phyloP scores from a whole-genome alignment of 2,888 invertebrate genomes.

The Drosophila percnosoma region DNA sequence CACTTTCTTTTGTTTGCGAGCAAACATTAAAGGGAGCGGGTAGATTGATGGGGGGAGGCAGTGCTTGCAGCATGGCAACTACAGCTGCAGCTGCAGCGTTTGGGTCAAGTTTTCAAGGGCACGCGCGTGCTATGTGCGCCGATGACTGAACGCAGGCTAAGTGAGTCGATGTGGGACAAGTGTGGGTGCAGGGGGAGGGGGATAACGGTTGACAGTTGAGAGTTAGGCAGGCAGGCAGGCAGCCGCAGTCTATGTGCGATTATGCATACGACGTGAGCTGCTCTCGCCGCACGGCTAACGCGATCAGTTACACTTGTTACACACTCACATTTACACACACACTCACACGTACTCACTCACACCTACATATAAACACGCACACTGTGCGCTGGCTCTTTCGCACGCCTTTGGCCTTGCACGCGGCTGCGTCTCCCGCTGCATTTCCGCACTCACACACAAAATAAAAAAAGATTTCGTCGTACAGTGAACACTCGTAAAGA shows the following conservation, averaged over 20 bases:
- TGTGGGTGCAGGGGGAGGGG: neutral
- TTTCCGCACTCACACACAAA: slow-evolving; percentile 65
- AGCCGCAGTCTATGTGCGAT: slow-evolving; percentile 26
- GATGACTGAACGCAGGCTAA: slow-evolving; percentile 11
- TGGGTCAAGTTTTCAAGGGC: slow-evolving; percentile 79
- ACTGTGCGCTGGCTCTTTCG: slow-evolving; percentile 51
- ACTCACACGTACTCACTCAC: neutral
- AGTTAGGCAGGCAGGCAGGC: neutral
- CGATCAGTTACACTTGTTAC: slow-evolving; percentile 71
- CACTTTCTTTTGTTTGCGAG: slow-evolving; percentile 77
- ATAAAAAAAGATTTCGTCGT: slow-evolving; percentile 12
- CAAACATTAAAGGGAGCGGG: slow-evolving; percentile 55
- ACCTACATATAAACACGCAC: slow-evolving; percentile 21
- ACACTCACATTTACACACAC: slow-evolving; percentile 5
- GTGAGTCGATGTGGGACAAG: neutral
- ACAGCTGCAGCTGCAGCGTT: slow-evolving; percentile 34
- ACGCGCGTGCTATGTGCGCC: slow-evolving; percentile 63
- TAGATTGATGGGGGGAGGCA: slow-evolving; percentile 4
- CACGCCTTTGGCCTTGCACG: slow-evolving; percentile 72
- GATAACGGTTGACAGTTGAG: neutral
- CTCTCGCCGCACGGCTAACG: slow-evolving; percentile 55
- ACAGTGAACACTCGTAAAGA: neutral
- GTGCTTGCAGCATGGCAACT: slow-evolving; percentile 44
- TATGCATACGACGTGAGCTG: slow-evolving; percentile 26
- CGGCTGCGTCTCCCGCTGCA: slow-evolving; percentile 65